Base-by-base conservation (phyloP, 2,113 vertebrate species). In the Callopanchax toddi region DNA sequence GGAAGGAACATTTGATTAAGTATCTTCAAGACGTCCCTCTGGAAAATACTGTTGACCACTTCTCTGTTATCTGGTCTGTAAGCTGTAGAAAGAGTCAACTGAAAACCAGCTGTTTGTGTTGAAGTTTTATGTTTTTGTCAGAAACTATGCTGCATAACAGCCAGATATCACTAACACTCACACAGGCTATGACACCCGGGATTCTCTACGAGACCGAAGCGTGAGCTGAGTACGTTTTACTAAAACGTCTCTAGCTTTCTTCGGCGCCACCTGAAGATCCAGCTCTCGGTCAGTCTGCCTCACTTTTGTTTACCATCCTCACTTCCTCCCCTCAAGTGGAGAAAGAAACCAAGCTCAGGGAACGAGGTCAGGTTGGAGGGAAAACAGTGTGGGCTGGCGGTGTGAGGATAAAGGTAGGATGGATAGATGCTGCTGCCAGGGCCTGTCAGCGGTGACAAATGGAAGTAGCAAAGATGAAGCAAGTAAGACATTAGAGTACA, bases 401-500 rank as follows among this genome's bases (percentile, higher is more conserved):
- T 49, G 69, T 54, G 68, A 80, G 80, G 79, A 78, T 83, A 80
- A 81, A 81, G 71, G 70, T 68, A 71, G 78, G 68, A 89, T 81
- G 83, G 84, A 91, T 91, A 77, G 79, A 85, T 85, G 76, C 73
- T 58, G 68, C 78, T 87, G 85, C 85, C 80, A 86, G 79, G 78
- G 72, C 67, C 85, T 88, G 84, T 90, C 91, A 86, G 67, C 15
- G 7, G 67, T 90, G 90, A 91, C 84, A 89, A 90, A 92, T 91
- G 82, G 82, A 89, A 81, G 86, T 74, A 63, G 63, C 85, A 72
- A 82, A 88, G 81, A 89, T 89, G 85, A 86, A 89, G 76, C 82
- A 85, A 91, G 87, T 88, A 83, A 87, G 88, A 89, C 83, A 84
- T 91, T 90, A 89, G 83, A 82, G 77, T 88, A 90, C 84, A 84